phyloP scores from a whole-genome alignment of 2,113 vertebrate species.

The Gasterosteus aculeatus region DNA sequence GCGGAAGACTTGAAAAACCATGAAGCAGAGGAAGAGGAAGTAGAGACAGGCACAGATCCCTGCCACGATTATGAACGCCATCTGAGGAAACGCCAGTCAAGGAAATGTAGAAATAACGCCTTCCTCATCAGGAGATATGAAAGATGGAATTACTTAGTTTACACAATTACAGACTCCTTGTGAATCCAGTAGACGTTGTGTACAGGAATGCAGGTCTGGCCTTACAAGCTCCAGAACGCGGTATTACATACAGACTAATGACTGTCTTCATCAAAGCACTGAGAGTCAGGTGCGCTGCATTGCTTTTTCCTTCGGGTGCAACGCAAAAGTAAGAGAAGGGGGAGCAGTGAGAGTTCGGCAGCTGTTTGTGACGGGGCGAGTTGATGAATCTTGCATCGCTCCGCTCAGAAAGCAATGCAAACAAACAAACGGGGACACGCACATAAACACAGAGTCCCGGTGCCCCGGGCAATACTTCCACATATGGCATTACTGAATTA shows the following conservation, averaged over 20 bases:
- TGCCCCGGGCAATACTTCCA: slow-evolving; percentile 19
- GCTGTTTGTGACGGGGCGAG: slow-evolving; percentile 3
- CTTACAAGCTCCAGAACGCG: not conserved
- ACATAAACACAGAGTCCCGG: not conserved
- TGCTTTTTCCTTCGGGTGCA: not conserved
- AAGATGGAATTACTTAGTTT: not conserved
- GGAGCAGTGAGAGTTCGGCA: not conserved
- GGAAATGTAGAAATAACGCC: slow-evolving; percentile 26
- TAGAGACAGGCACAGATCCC: slow-evolving; percentile 98
- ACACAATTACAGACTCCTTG: not conserved
- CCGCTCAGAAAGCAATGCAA: slow-evolving; percentile 12
- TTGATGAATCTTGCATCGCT: slow-evolving; percentile 42
- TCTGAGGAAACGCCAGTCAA: slow-evolving; percentile 81
- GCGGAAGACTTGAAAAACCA: slow-evolving; percentile 98
- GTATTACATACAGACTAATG: not conserved
- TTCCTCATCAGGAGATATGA: not conserved
- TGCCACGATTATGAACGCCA: slow-evolving; percentile 98
- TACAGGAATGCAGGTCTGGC: not conserved
- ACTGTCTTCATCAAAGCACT: not conserved
- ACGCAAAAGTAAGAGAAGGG: not conserved
- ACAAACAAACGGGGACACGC: not conserved
- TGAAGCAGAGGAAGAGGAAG: slow-evolving; percentile 97
- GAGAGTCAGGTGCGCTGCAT: not conserved
- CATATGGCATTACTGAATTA: slow-evolving; percentile 64
- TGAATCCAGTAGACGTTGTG: not conserved